Base-by-base conservation (phyloP, 2,113 vertebrate genomes). In the Bos indicus region DNA sequence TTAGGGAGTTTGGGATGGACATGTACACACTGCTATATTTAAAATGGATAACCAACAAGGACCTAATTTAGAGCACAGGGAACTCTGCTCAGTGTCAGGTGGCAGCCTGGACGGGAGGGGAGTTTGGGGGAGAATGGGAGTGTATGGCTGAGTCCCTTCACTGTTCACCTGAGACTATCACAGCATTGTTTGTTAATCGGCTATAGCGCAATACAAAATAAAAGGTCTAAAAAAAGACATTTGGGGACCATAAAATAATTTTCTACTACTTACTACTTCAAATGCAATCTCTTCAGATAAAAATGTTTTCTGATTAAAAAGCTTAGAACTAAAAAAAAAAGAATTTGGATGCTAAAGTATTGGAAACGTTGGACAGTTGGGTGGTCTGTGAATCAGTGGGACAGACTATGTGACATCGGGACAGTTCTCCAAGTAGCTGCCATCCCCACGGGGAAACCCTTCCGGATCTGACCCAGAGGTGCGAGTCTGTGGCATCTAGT, bases 391-490 rank as follows among this genome's bases (percentile, higher is more conserved):
- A 60, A 46, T 64, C 16, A 36, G 43, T 17, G 40, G 33, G 23
- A 60, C 15, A 60, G 14, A 33, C 30, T 6, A 3, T 21, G 30
- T 57, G 87, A 59, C 12, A 14, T 74, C 4, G 6, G 33, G 28
- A 54, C 16, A 23, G 2, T 12, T 21, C 23, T 9, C 43, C 3
- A 46, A 4, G 23, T 1, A 9, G 48, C 51, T 60, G 7, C 1
- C 0, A 21, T 40, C 16, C 43, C 13, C 15, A 33, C 0, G 46
- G 54, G 14, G 23, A 59, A 86, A 48, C 25, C 13, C 25, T 81
- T 74, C 14, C 0, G 1, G 6, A 5, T 16, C n/a, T 6, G 6
- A 12, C 17, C n/a, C 7, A 1, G 81, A 82, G 92, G 25, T 9
- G 2, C 3, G n/a, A 26, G 21, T 33, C 36, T 40, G 81, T 28